Evolutionary conservation across 1,140 invertebrate species (phyloP), one percentile per base, ranked within the genome.

Genomic region (Babylonia areolata): DNA sequence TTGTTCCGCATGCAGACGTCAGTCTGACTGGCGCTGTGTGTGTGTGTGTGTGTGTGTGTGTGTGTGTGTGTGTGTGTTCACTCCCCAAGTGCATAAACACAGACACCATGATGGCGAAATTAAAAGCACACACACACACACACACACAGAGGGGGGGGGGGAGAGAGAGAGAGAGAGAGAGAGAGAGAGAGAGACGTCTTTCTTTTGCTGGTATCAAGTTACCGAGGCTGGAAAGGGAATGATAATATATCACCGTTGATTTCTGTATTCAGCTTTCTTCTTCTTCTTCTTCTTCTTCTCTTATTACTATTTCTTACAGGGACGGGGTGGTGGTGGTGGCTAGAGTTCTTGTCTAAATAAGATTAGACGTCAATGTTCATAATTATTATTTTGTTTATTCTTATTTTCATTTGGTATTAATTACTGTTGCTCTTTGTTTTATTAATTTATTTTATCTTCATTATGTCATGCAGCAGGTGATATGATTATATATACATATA

Each of bases 81-180:
- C 20, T 64, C 58, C 58, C 58, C 58, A 23, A 23, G 58, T 64
- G 58, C 58, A 23, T 23, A 64, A 64, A 64, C 58, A 64, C 2
- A 28, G 58, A 12, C 15, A 64, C 20, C 58, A 23, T 64, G 58
- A 23, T 64, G 15, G 28, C 15, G 58, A 64, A 64, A 64, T 64
- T 64, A 64, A 64, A 64, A 64, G 58, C 58, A 64, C 58, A 64
- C n/a, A 2, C 46, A 17, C 46, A 51, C 46, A 51, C 46, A 51
- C 0, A 2, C 46, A 51, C 46, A 51, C 3, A 64, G 58, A 64
- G 58, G 28, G 58, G 28, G 58, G 28, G 58, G 28, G 58, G 28
- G 58, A 64, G 58, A 64, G 58, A 64, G 58, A 64, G 58, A 64
- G 58, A 64, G 58, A 64, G 58, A 64, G 58, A 64, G 58, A 64